Evolutionary conservation across 2,113 vertebrate genomes (phyloP).

Genomic region (Xyrauchen texanus): DNA sequence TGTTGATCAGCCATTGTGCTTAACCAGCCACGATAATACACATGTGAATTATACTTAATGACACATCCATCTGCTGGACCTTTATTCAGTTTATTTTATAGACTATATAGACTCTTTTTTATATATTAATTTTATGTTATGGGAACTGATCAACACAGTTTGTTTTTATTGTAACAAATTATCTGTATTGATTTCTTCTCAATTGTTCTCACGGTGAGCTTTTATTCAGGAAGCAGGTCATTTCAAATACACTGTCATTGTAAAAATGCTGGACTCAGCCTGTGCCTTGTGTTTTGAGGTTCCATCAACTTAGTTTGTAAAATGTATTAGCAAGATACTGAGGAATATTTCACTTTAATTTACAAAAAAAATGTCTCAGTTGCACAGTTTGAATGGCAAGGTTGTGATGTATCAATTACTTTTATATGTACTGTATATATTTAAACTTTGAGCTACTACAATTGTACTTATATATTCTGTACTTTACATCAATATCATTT

Average conservation of each 20-base stretch:
- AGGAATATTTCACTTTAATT: slow-evolving; percentile 1
- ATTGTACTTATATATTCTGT: slow-evolving; percentile 21
- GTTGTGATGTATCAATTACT: not conserved
- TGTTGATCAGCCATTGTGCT: not conserved
- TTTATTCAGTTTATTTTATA: not conserved
- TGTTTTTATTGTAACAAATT: not conserved
- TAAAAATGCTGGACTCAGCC: not conserved
- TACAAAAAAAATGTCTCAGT: not conserved
- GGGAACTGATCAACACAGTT: slow-evolving; percentile 4
- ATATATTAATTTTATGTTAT: not conserved
- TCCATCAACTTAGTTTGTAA: slow-evolving; percentile 11
- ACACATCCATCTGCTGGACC: not conserved
- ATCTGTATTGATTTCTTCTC: not conserved
- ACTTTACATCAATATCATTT: slow-evolving; percentile 3
- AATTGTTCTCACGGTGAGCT: not conserved
- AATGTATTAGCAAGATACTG: slow-evolving; percentile 13
- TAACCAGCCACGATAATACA: not conserved
- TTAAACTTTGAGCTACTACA: not conserved
- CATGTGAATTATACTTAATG: not conserved
- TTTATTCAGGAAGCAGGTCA: slow-evolving; percentile 3
- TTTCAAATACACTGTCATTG: slow-evolving; percentile 6
- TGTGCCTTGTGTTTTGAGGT: slow-evolving; percentile 23
- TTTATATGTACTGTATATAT: not conserved
- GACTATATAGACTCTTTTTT: not conserved
- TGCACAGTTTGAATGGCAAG: not conserved